These are phyloP conservation scores for Ceratoteleas bidentatus DNA, from an alignment of 1,140 invertebrate genomes.

Conservation along the genomic window DNA sequence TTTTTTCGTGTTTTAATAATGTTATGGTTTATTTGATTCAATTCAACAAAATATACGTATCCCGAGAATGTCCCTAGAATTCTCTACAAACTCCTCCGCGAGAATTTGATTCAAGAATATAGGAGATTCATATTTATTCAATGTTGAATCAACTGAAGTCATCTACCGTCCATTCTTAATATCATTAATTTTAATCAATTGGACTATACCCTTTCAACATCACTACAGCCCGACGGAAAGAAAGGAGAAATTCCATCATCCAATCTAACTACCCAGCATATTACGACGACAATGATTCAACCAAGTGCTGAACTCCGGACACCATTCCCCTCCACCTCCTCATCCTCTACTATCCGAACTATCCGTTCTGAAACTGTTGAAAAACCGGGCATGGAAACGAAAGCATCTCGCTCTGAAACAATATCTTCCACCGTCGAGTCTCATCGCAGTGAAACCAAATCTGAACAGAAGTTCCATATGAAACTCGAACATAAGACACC, in stretches of 20 bases:
- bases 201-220: background rate
- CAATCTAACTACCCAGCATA: conserved; percentile 73
- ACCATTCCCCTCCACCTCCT: conserved; percentile 67
- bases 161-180: no score
- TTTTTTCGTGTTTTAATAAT: no score
- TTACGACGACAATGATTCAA: conserved; percentile 75
- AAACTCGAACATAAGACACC: conserved; percentile 79
- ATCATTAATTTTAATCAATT: no score
- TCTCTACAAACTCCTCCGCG: no score
- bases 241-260: conserved; percentile 74
- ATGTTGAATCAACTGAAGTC: no score
- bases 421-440: conserved; percentile 78
- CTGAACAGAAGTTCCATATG: conserved; percentile 80
- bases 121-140: no score
- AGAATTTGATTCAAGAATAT: no score
- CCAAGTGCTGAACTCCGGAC: conserved; percentile 74
- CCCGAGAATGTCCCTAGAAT: no score
- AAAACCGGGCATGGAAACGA: conserved; percentile 55
- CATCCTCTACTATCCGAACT: conserved; percentile 71
- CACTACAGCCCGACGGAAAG: conserved; percentile 72
- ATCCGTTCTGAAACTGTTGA: conserved; percentile 68
- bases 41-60: no score
- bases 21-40: no score
- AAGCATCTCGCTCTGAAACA: conserved; percentile 75
- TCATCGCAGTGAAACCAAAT: conserved; percentile 77